phyloP scores from a whole-genome alignment of 2,888 invertebrate genomes.

The Sinohyriopsis cumingii region DNA sequence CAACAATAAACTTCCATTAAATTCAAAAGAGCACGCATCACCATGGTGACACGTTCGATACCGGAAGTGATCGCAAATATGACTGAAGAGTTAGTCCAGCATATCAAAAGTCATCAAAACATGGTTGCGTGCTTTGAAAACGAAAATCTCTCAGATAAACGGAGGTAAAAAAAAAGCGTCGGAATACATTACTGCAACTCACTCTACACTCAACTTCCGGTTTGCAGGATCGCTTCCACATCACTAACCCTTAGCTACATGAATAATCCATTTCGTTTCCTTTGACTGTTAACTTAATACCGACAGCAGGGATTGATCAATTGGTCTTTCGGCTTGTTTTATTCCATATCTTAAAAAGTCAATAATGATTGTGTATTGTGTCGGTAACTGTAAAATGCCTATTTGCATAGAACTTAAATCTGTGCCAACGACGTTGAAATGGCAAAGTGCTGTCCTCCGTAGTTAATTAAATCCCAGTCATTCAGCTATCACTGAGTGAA shows the following conservation, averaged over 20 bases:
- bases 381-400: too few species aligned
- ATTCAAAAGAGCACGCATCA: conserved; percentile 32
- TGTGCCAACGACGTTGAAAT: too few species aligned
- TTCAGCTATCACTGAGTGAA: too few species aligned
- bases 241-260: conserved; percentile 40
- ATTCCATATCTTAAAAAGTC: conserved; percentile 34
- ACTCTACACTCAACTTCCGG: conserved; percentile 44
- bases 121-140: conserved; percentile 41
- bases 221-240: conserved; percentile 31
- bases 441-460: too few species aligned
- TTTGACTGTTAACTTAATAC: conserved; percentile 38
- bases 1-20: conserved; percentile 45
- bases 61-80: conserved; percentile 42
- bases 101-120: conserved; percentile 44
- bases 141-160: conserved; percentile 33
- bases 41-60: conserved; percentile 37
- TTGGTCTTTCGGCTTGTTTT: conserved; percentile 34
- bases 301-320: conserved; percentile 32
- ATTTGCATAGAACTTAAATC: too few species aligned
- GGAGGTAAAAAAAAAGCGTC: conserved; percentile 25
- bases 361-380: conserved; percentile 37
- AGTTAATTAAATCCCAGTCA: too few species aligned
- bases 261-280: conserved; percentile 44
- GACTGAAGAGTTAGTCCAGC: conserved; percentile 42
- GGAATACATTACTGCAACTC: conserved; percentile 39